Base-by-base conservation (phyloP, 92 coral and sea anemone species). In the Muricea muricata region DNA sequence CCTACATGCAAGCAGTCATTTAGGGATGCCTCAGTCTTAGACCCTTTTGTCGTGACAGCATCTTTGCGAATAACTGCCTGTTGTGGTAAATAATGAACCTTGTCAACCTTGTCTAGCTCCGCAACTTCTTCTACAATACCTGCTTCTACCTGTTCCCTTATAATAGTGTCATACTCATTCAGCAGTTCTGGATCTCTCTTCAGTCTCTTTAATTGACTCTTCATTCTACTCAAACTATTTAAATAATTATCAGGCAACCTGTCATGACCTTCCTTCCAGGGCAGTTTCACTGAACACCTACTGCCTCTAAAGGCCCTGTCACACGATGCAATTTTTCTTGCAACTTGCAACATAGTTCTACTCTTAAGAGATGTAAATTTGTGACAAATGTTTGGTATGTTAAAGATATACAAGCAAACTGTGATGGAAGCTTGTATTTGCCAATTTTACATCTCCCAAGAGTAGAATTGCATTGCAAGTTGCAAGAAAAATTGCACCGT, bases 171-270 rank as follows among this genome's bases (percentile, higher is more conserved):
- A 56, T 84, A 84, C 12, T 89, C 78, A 66, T 45, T 45, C 14
- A 45, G 50, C 14, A 45, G 9, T 13, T 45, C 50, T 45, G 50
- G 50, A 1, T 45, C 50, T 45, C 12, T 45, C 1, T 8, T 45
- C 50, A 45, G 15, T 12, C 15, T 3, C 14, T 45, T 45, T 39
- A 37, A 32, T 69, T 66, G 11, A 71, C 33, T 17, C 68, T 63
- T 5, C 41, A 47, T 7, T 34, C 84, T 37, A 52, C 55, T 67
- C 80, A 26, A 65, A 67, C 50, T 75, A 72, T 45, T 45, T 5
- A 45, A 12, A 1, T 45, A 45, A 54, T 87, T 87, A 75, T 68
- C 79, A 28, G 87, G 78, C 75, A 87, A 68, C 29, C 71, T 54
- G 4, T 73, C 73, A 50, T 81, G 81, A 20, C 56, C 85, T 8